These are phyloP conservation scores for Drosophila diplacantha DNA, from an alignment of 2,888 invertebrate species.

Conservation along the genomic window DNA sequence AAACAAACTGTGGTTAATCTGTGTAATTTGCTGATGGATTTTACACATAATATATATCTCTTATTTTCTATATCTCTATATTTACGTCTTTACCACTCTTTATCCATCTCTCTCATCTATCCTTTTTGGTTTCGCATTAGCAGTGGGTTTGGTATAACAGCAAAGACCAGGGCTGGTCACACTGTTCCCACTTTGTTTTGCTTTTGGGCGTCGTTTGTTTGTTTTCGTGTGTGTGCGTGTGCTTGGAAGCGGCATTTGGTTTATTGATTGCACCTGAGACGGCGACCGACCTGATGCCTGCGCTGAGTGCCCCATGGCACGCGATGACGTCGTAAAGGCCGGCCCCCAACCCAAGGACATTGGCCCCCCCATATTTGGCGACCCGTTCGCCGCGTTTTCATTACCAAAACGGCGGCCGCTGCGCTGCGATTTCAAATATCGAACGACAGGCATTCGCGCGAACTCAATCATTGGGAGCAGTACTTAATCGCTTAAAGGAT, in stretches of 20 bases:
- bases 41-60: no score
- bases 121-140: no score
- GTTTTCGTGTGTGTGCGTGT: neutral
- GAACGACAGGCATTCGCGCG: slow-evolving; percentile 12
- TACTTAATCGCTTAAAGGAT: slow-evolving; percentile 10
- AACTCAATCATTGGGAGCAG: slow-evolving; percentile 21
- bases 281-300: slow-evolving; percentile 5
- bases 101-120: neutral
- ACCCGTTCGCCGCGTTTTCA: slow-evolving; percentile 48
- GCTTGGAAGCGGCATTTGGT: slow-evolving; percentile 28
- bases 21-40: neutral
- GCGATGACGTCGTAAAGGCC: slow-evolving; percentile 47
- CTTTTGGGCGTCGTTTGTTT: slow-evolving; percentile 8
- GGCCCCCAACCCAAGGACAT: slow-evolving; percentile 67
- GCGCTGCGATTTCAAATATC: slow-evolving; percentile 16
- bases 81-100: neutral
- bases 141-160: neutral
- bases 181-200: slow-evolving; percentile 18
- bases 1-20: neutral
- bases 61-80: neutral
- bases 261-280: slow-evolving; percentile 60
- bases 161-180: slow-evolving; percentile 7
- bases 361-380: slow-evolving; percentile 45
- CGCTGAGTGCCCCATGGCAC: slow-evolving; percentile 50
- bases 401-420: slow-evolving; percentile 49